Evolutionary conservation across 2,888 invertebrate species (phyloP).

Genomic region (Thymelicus acteon): DNA sequence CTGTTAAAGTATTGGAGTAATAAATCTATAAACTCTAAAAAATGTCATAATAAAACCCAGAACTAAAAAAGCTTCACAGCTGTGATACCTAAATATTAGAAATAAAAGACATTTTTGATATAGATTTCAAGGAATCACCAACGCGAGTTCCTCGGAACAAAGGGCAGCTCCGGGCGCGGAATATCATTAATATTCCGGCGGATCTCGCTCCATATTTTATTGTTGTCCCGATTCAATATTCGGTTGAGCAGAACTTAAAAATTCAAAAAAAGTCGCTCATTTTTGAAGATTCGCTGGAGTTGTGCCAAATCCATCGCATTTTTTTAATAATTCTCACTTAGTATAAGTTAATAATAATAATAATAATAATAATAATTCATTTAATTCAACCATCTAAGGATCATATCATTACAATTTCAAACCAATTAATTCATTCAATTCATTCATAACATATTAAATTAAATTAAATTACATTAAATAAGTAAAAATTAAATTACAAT

Average conservation of each 20-base stretch:
- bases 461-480: no score
- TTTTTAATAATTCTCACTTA: background rate
- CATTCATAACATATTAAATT: no score
- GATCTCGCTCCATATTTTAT: slow-evolving; percentile 73
- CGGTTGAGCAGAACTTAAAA: slow-evolving; percentile 48
- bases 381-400: no score
- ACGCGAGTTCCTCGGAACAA: slow-evolving; percentile 49
- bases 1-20: no score
- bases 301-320: background rate
- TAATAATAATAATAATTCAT: no score
- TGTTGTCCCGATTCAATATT: slow-evolving; percentile 59
- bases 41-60: background rate
- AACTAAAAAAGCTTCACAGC: slow-evolving; percentile 20
- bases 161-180: slow-evolving; percentile 48
- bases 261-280: slow-evolving; percentile 45
- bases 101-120: slow-evolving; percentile 40
- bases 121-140: slow-evolving; percentile 48
- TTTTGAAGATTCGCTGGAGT: slow-evolving; percentile 14
- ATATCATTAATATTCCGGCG: slow-evolving; percentile 61
- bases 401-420: no score
- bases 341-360: no score
- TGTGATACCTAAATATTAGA: slow-evolving; percentile 38
- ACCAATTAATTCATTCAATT: no score
- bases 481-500: no score
- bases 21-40: background rate